Evolutionary conservation across 2,113 vertebrate species (phyloP).

Genomic region (Lophius piscatorius): DNA sequence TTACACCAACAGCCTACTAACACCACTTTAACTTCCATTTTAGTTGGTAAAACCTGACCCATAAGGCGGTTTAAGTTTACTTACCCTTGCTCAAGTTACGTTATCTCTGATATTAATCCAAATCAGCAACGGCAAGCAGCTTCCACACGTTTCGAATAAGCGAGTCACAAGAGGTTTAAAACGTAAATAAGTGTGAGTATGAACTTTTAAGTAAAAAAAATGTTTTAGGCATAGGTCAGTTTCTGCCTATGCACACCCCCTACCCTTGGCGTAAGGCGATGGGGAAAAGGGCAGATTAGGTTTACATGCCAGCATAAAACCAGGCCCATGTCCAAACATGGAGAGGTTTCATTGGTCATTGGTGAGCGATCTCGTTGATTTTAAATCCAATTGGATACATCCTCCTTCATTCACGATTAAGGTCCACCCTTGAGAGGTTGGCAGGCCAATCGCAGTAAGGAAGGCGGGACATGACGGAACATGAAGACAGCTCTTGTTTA

Average conservation of each 20-base stretch:
- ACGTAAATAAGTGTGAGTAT: slow-evolving; percentile 61
- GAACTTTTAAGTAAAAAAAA: slow-evolving; percentile 61
- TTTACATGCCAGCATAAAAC: slow-evolving; percentile 56
- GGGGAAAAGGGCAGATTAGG: slow-evolving; percentile 28
- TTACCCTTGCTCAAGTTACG: slow-evolving; percentile 60
- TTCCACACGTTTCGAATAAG: slow-evolving; percentile 8
- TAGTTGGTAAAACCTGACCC: background rate
- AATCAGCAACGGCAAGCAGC: no score
- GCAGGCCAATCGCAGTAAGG: slow-evolving; percentile 20
- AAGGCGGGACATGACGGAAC: background rate
- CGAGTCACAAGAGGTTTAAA: slow-evolving; percentile 36
- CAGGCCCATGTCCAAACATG: slow-evolving; percentile 41
- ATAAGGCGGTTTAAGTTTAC: slow-evolving; percentile 15
- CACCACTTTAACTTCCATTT: background rate
- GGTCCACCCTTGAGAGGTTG: background rate
- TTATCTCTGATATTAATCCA: slow-evolving; percentile 4
- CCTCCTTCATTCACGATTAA: background rate
- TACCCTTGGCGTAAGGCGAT: slow-evolving; percentile 80
- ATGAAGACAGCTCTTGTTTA: background rate
- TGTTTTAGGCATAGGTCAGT: slow-evolving; percentile 75
- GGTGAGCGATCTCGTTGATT: background rate
- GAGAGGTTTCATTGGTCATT: slow-evolving; percentile 58
- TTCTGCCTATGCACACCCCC: slow-evolving; percentile 79
- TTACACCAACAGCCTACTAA: fast-evolving
- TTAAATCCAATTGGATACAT: slow-evolving; percentile 45